Percentiles rank a stretch among this genome's conserved stretches.
These are phyloP conservation scores for Protobothrops mucrosquamatus DNA, from an alignment of 2,113 vertebrate genomes.

Conservation along the genomic window DNA sequence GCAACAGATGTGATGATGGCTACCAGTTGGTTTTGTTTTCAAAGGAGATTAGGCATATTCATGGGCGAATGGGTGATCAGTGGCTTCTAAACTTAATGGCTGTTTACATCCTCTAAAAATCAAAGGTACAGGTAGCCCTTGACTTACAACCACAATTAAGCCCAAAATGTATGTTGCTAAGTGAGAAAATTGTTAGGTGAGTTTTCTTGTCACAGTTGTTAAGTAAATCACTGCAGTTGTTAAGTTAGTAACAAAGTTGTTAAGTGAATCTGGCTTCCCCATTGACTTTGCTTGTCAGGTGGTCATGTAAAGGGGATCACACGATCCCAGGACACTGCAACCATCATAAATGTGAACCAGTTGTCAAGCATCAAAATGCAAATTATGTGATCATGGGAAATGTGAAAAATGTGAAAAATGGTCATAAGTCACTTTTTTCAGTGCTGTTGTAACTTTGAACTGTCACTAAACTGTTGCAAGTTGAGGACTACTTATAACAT, in stretches of 20 bases:
- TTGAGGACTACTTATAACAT: not conserved
- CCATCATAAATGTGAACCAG: not conserved
- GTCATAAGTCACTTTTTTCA: not conserved
- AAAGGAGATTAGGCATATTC: not conserved
- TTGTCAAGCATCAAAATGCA: not conserved
- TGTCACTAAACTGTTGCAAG: not conserved
- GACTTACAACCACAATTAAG: not conserved
- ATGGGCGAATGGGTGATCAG: not conserved
- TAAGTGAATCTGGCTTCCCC: not conserved
- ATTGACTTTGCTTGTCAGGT: not conserved
- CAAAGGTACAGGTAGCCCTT: not conserved
- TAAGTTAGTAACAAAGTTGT: not conserved
- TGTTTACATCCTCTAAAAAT: not conserved
- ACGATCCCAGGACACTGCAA: not conserved
- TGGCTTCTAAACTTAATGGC: not conserved
- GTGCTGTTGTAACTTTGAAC: too few species aligned
- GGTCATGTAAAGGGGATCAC: too few species aligned
- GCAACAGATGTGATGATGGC: not conserved
- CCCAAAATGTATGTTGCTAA: not conserved
- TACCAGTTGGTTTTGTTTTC: not conserved
- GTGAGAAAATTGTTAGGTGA: not conserved
- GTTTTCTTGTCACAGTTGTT: not conserved
- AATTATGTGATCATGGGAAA: not conserved
- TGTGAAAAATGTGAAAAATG: not conserved
- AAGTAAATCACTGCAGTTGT: not conserved